phyloP scores from a whole-genome alignment of 2,888 invertebrate genomes.

The Agriopis leucophaearia region DNA sequence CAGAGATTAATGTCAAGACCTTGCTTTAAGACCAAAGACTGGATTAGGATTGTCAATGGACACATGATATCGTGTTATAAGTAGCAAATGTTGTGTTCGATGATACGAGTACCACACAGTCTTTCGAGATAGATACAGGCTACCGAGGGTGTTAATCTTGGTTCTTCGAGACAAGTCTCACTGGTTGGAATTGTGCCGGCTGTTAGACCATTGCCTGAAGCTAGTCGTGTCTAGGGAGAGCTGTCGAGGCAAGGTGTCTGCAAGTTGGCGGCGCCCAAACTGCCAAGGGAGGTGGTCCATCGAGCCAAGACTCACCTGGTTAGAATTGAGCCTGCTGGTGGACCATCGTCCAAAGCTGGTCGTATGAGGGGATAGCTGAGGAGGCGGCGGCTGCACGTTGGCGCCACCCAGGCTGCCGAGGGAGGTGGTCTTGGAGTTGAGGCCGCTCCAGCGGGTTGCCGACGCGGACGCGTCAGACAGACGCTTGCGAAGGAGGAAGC shows the following conservation, averaged over 20 bases:
- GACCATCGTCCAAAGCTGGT: constrained; percentile 90
- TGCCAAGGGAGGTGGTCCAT: not conserved
- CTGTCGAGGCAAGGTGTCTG: not conserved
- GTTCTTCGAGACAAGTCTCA: no score
- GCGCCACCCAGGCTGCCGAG: constrained; percentile 90
- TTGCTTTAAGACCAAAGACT: no score
- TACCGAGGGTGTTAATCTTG: no score
- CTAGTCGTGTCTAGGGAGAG: not conserved
- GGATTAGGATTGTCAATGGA: no score
- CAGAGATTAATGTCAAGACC: not conserved
- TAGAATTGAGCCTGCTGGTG: constrained; percentile 90
- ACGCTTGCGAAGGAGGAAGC: constrained; percentile 93
- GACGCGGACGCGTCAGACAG: constrained; percentile 89
- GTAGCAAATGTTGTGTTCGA: no score
- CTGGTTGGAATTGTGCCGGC: no score
- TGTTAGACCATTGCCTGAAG: not conserved
- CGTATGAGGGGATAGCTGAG: constrained; percentile 80
- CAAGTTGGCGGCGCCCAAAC: not conserved
- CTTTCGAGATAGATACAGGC: no score
- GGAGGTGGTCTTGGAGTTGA: constrained; percentile 95
- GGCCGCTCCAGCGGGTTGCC: constrained; percentile 87
- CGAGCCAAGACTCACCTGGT: constrained; percentile 33
- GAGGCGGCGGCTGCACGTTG: constrained; percentile 86
- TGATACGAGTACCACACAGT: no score
- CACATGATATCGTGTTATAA: no score